Percentiles rank a stretch among this genome's conserved stretches.
Evolutionary conservation across 35 echinoderm and acorn worm genomes (phyloP).

Genomic region (Nesometra sesokonis): DNA sequence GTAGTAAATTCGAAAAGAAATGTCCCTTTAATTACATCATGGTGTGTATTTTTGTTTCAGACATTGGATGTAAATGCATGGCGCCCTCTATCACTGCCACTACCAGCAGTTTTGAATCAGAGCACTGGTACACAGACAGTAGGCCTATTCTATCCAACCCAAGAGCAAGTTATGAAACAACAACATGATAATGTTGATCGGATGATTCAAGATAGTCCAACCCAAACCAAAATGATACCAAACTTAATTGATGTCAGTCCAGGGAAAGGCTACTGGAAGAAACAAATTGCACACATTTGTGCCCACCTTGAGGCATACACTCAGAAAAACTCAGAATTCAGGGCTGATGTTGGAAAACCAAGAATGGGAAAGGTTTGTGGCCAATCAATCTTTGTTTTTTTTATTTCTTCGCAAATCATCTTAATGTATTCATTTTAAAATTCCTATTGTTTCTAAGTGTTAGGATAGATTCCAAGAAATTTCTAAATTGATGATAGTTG

Average conservation of each 20-base stretch:
- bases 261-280: conserved; percentile 95
- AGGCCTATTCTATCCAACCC: conserved; percentile 94
- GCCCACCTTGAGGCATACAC: conserved; percentile 79
- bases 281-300: conserved; percentile 64
- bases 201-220: conserved; percentile 38
- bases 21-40: not conserved
- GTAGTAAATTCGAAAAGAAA: conserved; percentile 23
- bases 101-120: conserved; percentile 88
- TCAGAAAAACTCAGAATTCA: conserved; percentile 79
- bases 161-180: conserved; percentile 60
- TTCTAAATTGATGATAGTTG: no score
- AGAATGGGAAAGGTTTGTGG: conserved; percentile 93
- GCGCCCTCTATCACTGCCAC: conserved; percentile 50
- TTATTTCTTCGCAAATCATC: no score
- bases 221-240: not conserved
- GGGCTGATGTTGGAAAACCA: conserved; percentile 76
- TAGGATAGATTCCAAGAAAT: no score
- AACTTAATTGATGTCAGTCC: conserved; percentile 77
- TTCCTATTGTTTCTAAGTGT: no score
- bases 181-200: conserved; percentile 53
- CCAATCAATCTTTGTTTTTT: no score
- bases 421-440: no score
- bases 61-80: conserved; percentile 26
- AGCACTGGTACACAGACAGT: conserved; percentile 82
- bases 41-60: not conserved